Base-by-base conservation (phyloP, 2,888 invertebrate species). In the Drosophila bunnanda region DNA sequence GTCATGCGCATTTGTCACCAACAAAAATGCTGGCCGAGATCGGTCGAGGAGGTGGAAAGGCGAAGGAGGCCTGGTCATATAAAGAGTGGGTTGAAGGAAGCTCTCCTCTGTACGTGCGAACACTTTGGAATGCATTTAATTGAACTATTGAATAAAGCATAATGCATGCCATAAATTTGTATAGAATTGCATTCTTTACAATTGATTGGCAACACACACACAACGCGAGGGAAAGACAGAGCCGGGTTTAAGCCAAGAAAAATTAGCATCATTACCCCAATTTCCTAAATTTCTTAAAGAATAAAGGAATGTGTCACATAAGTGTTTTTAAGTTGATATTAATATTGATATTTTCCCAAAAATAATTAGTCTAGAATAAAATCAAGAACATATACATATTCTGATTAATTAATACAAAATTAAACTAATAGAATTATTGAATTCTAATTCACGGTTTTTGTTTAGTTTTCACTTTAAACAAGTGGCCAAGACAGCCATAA, bases 41-140 rank as follows among this genome's bases (percentile, higher is more conserved):
- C 38, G 41, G 39, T 12, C 2, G 9, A 39, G 12, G 46, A 4
- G 25, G 57, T 62, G 44, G 34, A 58, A 70, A 30, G 48, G 30
- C 13, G 32, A 32, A 32, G 50, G 12, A 32, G 32, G 50, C 13
- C 13, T 20, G 20, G 32, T 70, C 58, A 38, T 52, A 60, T 43
- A 48, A 17, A 60, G 57, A 54, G 43, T 54, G 32, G 30, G 32
- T 22, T 34, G 70, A 60, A 77, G 80, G 78, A 80, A 77, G 81
- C 77, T 75, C 78, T 65, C 20, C 50, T 73, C 64, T 64, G 58
- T 62, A 83, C 69, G 81, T 75, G 78, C 66, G 70, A 81, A 79
- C 81, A 78, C 82, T 73, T 78, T 41, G 87, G 84, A 83, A 83
- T 83, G 81, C 82, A 86, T 79, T 86, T 71, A 78, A 83, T 81